Conservation (phyloP, 2,113 vertebrate species). For the Vulpes vulpes region DNA sequence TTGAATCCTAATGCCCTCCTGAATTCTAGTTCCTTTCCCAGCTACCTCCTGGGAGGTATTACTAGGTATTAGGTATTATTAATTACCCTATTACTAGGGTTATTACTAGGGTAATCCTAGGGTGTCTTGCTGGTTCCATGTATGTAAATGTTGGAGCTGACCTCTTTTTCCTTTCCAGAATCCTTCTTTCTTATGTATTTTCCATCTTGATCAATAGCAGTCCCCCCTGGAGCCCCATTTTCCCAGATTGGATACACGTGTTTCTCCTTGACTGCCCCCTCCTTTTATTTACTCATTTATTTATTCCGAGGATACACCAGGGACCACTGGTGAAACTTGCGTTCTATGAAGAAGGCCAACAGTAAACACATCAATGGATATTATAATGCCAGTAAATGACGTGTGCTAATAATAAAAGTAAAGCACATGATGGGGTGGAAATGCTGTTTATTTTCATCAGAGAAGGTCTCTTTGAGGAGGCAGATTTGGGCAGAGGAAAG, state of each 20-base stretch:
- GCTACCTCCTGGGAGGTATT: neutral
- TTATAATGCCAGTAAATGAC: neutral
- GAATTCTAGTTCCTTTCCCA: neutral
- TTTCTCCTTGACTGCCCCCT: neutral
- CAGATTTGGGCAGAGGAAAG: neutral
- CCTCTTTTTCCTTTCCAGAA: neutral
- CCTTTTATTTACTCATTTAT: neutral
- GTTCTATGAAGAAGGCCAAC: neutral
- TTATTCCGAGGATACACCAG: neutral
- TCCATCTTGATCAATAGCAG: neutral
- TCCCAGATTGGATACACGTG: neutral
- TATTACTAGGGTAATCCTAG: neutral
- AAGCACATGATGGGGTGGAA: neutral
- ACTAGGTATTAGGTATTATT: neutral
- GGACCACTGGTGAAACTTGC: neutral
- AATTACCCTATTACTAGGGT: neutral
- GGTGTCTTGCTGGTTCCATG: neutral
- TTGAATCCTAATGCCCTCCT: neutral
- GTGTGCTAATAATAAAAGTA: neutral
- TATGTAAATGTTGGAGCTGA: neutral
- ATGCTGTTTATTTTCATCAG: neutral
- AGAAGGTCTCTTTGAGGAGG: conserved; percentile 4
- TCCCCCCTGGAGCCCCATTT: neutral
- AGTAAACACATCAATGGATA: neutral
- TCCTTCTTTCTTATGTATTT: neutral